phyloP scores from a whole-genome alignment of 2,888 invertebrate species.

The Netelia inedita region DNA sequence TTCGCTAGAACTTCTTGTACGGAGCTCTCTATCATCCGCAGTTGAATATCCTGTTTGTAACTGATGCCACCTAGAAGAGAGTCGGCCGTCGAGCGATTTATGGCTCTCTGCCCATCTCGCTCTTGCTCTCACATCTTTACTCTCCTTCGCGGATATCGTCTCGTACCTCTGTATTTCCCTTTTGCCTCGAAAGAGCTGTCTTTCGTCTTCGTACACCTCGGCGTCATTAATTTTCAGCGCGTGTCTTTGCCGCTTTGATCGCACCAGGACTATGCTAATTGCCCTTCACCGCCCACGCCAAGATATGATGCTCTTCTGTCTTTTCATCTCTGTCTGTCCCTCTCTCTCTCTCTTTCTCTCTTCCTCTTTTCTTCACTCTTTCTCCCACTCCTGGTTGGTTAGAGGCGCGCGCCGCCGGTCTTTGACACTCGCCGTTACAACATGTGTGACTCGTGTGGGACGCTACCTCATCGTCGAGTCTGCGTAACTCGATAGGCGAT shows the following conservation, averaged over 20 bases:
- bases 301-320: slow-evolving; percentile 50
- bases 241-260: slow-evolving; percentile 75
- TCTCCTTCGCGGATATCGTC: slow-evolving; percentile 43
- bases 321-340: slow-evolving; percentile 32
- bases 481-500: slow-evolving; percentile 37
- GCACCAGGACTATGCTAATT: slow-evolving; percentile 76
- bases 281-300: slow-evolving; percentile 73
- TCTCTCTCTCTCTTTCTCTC: slow-evolving; percentile 9
- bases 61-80: slow-evolving; percentile 57
- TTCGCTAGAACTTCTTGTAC: not conserved
- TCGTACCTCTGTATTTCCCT: slow-evolving; percentile 49
- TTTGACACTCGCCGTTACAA: slow-evolving; percentile 54
- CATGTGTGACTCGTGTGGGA: slow-evolving; percentile 52
- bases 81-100: slow-evolving; percentile 66
- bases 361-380: slow-evolving; percentile 7
- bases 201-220: slow-evolving; percentile 59
- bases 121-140: slow-evolving; percentile 29
- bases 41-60: slow-evolving; percentile 53
- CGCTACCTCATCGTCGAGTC: slow-evolving; percentile 22
- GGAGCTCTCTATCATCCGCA: slow-evolving; percentile 13
- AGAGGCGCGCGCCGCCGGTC: slow-evolving; percentile 18
- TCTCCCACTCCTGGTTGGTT: slow-evolving; percentile 8
- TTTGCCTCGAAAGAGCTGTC: slow-evolving; percentile 62
- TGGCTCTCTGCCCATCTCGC: slow-evolving; percentile 52
- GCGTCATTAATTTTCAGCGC: slow-evolving; percentile 71